Conservation (phyloP, 2,113 vertebrate genomes). For the Kobus ellipsiprymnus region DNA sequence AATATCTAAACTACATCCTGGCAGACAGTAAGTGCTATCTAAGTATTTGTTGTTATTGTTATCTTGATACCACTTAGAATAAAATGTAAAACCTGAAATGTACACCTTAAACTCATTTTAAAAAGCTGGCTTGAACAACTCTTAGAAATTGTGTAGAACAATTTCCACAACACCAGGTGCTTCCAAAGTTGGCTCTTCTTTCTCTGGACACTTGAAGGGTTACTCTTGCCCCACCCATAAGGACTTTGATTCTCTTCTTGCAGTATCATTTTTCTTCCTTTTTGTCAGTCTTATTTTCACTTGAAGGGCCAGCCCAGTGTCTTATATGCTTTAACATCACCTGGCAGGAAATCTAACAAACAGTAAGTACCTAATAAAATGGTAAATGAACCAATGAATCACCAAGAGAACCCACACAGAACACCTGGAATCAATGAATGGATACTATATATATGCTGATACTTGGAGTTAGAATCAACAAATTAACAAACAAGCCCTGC, state of each 20-base stretch:
- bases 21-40: background rate
- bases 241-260: background rate
- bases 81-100: background rate
- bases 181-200: background rate
- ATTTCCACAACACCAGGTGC: background rate
- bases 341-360: background rate
- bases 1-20: background rate
- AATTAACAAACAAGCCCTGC: background rate
- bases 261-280: background rate
- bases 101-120: background rate
- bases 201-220: background rate
- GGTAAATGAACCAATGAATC: slow-evolving; percentile 32
- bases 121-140: background rate
- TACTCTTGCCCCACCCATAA: background rate
- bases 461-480: background rate
- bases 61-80: background rate
- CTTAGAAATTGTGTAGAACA: background rate
- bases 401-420: slow-evolving; percentile 49
- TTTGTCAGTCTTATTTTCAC: background rate
- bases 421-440: slow-evolving; percentile 59
- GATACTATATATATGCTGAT: background rate
- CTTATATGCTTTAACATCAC: background rate
- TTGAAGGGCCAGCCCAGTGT: background rate
- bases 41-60: background rate
- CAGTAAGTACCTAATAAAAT: background rate